Evolutionary conservation across 2,113 vertebrate genomes (phyloP), one percentile per base, ranked within the genome.

Genomic region (Oenanthe melanoleuca): DNA sequence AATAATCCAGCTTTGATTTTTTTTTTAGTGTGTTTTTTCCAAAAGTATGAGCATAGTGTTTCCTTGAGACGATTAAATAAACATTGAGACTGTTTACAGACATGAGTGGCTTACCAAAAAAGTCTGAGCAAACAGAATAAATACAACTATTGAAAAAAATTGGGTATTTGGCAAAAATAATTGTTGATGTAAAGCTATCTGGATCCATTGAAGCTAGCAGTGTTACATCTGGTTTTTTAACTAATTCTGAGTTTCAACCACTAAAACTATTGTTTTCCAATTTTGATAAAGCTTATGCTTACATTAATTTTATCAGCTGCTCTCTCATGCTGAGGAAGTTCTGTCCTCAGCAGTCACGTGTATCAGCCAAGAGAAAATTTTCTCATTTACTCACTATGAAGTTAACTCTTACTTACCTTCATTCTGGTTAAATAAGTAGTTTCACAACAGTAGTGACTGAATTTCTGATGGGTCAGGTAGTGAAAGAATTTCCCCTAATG

Each of bases 271-370:
- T 83, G 24, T 29, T 84, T 40, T 60, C 25, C n/a, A 49, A 6
- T 86, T 92, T 77, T 80, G 12, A 26, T 87, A 80, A 86, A 86
- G 7, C 12, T 75, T 65, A 42, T 22, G 5, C 71, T 87, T 38
- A 45, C 22, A 4, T 91, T 17, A 14, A 24, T 85, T 72, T 72
- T 88, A 45, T 86, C 45, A 49, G 1, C 60, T 57, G 45, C 12
- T 33, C 10, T 85, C 22, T 52, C 5, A 23, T 56, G 53, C 26
- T 29, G 26, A 52, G 16, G 50, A 52, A 40, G 5, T 69, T 84
- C 34, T 71, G 40, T 63, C 23, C n/a, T 34, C 52, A 91, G 52
- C 55, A 78, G 45, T 28, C 3, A 1, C 0, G 0, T 45, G 34
- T 70, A 13, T 52, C 69, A 71, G 28, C 61, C 53, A 57, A 56